Percentiles rank a stretch among this genome's conserved stretches.
These are phyloP conservation scores for Octonoba sinensis DNA, from an alignment of 2,888 invertebrate genomes.

Conservation along the genomic window DNA sequence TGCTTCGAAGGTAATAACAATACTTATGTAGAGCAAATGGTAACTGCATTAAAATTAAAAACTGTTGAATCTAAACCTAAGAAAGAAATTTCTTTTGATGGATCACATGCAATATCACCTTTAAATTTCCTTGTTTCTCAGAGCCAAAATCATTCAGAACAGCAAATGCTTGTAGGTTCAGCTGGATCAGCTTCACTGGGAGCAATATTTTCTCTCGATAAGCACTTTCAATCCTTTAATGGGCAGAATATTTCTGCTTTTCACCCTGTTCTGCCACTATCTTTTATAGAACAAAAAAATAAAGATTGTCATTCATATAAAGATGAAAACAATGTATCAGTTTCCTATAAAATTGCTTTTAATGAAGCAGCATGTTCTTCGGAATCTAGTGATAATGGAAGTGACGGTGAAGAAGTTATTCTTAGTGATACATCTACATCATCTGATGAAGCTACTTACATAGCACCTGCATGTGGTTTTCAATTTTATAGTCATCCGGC, in stretches of 20 bases:
- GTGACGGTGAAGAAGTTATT: slow-evolving; percentile 65
- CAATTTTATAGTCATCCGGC: slow-evolving; percentile 59
- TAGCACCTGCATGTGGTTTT: slow-evolving; percentile 45
- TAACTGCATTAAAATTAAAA: too few species aligned
- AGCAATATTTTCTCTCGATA: slow-evolving; percentile 31
- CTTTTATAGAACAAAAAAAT: slow-evolving; percentile 27
- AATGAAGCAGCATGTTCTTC: slow-evolving; percentile 52
- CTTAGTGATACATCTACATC: slow-evolving; percentile 60
- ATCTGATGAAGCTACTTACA: slow-evolving; percentile 63
- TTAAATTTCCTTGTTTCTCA: slow-evolving; percentile 1
- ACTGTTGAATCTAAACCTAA: background rate
- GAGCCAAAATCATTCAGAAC: slow-evolving; percentile 14
- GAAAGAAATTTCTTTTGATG: slow-evolving; percentile 7
- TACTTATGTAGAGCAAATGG: too few species aligned
- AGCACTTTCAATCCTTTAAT: slow-evolving; percentile 32
- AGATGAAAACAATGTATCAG: background rate
- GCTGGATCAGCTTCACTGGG: slow-evolving; percentile 17
- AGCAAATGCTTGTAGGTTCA: slow-evolving; percentile 17
- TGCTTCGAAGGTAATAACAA: too few species aligned
- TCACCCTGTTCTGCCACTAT: slow-evolving; percentile 28
- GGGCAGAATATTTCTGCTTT: slow-evolving; percentile 25
- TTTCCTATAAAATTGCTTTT: slow-evolving; percentile 47
- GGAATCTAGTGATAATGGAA: slow-evolving; percentile 68
- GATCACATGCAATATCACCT: background rate
- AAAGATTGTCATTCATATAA: slow-evolving; percentile 12